Evolutionary conservation across 2,888 invertebrate species (phyloP).

Genomic region (Panzeria rudis): DNA sequence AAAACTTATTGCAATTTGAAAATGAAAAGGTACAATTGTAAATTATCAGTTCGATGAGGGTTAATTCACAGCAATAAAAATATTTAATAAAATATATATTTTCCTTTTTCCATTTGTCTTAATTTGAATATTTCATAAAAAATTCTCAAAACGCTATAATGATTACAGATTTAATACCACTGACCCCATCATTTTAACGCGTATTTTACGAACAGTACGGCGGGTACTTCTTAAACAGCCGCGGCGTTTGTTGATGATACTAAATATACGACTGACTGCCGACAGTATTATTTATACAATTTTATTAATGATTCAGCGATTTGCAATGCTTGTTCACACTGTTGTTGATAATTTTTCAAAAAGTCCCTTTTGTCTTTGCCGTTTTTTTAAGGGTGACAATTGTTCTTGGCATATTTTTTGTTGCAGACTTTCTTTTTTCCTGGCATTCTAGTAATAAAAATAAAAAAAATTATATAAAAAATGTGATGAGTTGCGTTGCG

Average conservation of each 20-base stretch:
- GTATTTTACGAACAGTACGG: not conserved
- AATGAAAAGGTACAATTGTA: no score
- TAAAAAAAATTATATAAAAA: slow-evolving; percentile 6
- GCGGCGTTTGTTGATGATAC: not conserved
- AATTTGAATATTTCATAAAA: not conserved
- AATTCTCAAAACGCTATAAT: not conserved
- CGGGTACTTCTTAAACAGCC: not conserved
- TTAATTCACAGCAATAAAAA: no score
- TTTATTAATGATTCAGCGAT: slow-evolving; percentile 38
- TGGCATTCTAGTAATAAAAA: slow-evolving; percentile 24
- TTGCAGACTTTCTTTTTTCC: not conserved
- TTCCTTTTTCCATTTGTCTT: not conserved
- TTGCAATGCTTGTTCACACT: slow-evolving; percentile 50
- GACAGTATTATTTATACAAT: slow-evolving; percentile 8
- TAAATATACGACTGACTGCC: not conserved
- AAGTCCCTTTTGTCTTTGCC: slow-evolving; percentile 33
- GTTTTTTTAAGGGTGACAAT: slow-evolving; percentile 36
- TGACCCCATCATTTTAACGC: not conserved
- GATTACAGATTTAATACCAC: not conserved
- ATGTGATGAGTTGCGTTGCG: slow-evolving; percentile 30
- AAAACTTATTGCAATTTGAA: no score
- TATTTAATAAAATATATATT: no score
- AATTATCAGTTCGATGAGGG: no score
- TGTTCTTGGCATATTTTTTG: slow-evolving; percentile 58
- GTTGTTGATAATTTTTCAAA: slow-evolving; percentile 56